A percentile compares a stretch with the other conserved stretches of the same genome.
phyloP scores from a whole-genome alignment of 2,113 vertebrate species.

The Cettia cetti region DNA sequence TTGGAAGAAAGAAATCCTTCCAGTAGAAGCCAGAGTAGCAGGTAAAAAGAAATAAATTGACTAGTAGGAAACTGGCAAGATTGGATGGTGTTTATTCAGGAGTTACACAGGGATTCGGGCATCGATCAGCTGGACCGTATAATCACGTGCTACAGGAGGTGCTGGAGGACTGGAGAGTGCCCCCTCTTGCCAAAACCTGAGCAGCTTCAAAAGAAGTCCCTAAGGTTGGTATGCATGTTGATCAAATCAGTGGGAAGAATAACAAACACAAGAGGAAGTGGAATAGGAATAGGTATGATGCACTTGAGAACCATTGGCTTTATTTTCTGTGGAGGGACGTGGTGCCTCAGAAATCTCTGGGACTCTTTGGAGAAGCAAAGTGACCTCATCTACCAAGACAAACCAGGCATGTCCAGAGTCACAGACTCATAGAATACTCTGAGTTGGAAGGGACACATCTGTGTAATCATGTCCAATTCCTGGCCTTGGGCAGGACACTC shows the following conservation, averaged over 20 bases:
- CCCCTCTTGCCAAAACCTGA: not conserved
- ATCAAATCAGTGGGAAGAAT: not conserved
- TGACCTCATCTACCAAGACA: not conserved
- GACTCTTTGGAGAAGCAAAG: not conserved
- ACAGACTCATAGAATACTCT: not conserved
- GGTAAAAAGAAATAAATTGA: not conserved
- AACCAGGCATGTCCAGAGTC: not conserved
- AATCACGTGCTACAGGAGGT: accelerated
- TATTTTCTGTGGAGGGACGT: not conserved
- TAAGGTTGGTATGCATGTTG: accelerated
- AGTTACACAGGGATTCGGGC: not conserved
- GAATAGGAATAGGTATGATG: not conserved
- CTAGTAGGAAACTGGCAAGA: not conserved
- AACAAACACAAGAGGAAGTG: not conserved
- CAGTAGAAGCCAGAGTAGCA: not conserved
- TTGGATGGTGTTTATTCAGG: not conserved
- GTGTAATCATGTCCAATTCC: not conserved
- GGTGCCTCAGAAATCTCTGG: not conserved
- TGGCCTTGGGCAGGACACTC: not conserved
- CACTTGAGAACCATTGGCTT: not conserved
- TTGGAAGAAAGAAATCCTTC: not conserved
- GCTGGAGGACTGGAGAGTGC: accelerated
- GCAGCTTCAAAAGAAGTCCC: not conserved
- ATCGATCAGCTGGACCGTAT: not conserved
- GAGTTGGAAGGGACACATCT: not conserved